Evolutionary conservation across 2,113 vertebrate genomes (phyloP).

Genomic region (Mastomys coucha): DNA sequence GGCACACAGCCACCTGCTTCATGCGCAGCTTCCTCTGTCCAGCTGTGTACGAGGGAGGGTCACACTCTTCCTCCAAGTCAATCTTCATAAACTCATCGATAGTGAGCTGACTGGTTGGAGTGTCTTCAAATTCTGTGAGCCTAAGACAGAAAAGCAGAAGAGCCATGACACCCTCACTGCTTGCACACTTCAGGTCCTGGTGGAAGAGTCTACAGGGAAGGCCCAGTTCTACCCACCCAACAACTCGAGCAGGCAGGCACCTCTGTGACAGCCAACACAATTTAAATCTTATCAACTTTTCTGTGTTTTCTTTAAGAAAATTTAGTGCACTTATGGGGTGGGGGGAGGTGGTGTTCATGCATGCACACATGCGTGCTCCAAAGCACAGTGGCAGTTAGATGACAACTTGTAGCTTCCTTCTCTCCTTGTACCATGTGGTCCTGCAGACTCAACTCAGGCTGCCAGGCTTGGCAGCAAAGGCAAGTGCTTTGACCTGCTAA

Average conservation of each 20-base stretch:
- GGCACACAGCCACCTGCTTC: slow-evolving; percentile 87
- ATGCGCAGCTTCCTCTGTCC: slow-evolving; percentile 92
- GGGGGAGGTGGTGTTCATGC: not conserved
- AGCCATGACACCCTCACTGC: rapidly evolving
- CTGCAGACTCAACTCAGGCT: not conserved
- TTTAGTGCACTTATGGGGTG: not conserved
- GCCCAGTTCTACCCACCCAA: rapidly evolving
- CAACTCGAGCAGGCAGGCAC: too few relatives aligned
- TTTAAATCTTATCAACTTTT: not conserved
- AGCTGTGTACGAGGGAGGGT: slow-evolving; percentile 95
- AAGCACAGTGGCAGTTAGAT: not conserved
- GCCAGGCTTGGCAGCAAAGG: not conserved
- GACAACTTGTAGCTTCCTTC: not conserved
- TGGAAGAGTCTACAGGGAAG: not conserved
- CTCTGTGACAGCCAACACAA: not conserved
- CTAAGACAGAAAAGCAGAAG: slow-evolving; percentile 79
- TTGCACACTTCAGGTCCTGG: not conserved
- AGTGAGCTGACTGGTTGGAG: slow-evolving; percentile 96
- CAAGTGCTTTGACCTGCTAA: not conserved
- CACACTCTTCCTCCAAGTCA: slow-evolving; percentile 96
- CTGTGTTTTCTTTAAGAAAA: not conserved
- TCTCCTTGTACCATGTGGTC: not conserved
- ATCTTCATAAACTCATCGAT: slow-evolving; percentile 97
- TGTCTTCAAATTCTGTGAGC: slow-evolving; percentile 96
- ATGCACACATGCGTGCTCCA: not conserved